A percentile compares a stretch with the other conserved stretches of the same genome.
Evolutionary conservation across 2,888 invertebrate species (phyloP).

Genomic region (Trissoscelio sp.): DNA sequence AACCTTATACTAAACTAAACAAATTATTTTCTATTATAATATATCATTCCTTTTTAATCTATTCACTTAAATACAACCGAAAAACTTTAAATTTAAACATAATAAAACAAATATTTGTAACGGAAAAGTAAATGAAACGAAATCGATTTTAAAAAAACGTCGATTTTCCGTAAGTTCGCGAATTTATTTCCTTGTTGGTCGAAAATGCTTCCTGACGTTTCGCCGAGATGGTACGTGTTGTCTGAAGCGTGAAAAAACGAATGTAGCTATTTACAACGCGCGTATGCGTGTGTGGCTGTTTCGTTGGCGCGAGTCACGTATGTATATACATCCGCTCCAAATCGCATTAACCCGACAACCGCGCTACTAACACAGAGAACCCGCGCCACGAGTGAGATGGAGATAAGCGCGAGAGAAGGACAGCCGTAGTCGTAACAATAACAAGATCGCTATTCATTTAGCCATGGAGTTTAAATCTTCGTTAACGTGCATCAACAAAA

Average conservation of each 20-base stretch:
- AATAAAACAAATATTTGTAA: no score
- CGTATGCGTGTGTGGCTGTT: slow-evolving; percentile 40
- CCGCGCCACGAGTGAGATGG: not conserved
- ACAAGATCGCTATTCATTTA: slow-evolving; percentile 33
- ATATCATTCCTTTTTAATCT: no score
- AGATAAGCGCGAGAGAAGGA: not conserved
- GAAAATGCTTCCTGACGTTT: slow-evolving; percentile 55
- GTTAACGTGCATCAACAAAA: slow-evolving; percentile 16
- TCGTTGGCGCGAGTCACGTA: slow-evolving; percentile 59
- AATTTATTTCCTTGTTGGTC: slow-evolving; percentile 43
- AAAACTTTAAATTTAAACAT: no score
- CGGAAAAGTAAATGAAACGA: no score
- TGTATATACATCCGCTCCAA: slow-evolving; percentile 63
- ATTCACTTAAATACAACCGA: no score
- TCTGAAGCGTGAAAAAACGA: slow-evolving; percentile 62
- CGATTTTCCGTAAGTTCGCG: no score
- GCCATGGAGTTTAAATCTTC: slow-evolving; percentile 20
- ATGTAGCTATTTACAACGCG: slow-evolving; percentile 53
- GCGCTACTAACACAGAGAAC: slow-evolving; percentile 64
- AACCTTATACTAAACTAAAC: no score
- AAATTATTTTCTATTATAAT: no score
- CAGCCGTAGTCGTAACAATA: slow-evolving; percentile 26
- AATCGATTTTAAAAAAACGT: no score
- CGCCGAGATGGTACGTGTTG: slow-evolving; percentile 48
- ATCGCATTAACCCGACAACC: slow-evolving; percentile 52